phyloP scores from a whole-genome alignment of 35 echinoderm and acorn worm genomes.

The Chiridota heheva region DNA sequence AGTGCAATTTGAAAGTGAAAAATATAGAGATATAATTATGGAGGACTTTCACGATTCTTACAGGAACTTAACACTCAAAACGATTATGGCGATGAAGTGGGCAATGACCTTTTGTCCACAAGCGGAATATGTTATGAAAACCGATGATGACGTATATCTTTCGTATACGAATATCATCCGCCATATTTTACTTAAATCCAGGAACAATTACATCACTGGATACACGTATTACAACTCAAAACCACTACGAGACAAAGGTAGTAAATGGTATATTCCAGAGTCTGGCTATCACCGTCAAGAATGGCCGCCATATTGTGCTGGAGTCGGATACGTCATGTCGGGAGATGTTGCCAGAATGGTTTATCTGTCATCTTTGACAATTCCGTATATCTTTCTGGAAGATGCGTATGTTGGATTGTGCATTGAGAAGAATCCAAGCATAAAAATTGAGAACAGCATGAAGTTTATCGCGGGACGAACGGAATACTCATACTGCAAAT shows the following conservation, averaged over 20 bases:
- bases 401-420: conserved; percentile 18
- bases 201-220: too few relatives aligned
- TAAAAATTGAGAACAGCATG: too few relatives aligned
- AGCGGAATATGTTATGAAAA: conserved; percentile 41
- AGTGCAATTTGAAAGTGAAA: conserved; percentile 12
- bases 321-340: conserved; percentile 40
- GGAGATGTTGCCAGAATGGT: not conserved
- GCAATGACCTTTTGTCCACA: conserved; percentile 20
- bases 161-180: conserved; percentile 17
- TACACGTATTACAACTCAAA: too few relatives aligned
- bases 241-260: conserved; percentile 19
- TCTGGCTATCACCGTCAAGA: not conserved
- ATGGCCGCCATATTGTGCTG: conserved; percentile 22
- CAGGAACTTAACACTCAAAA: conserved; percentile 44
- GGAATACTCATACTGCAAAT: too few relatives aligned
- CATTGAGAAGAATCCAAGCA: too few relatives aligned
- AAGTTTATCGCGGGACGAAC: too few relatives aligned
- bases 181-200: too few relatives aligned
- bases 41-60: conserved; percentile 47
- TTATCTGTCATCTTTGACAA: not conserved
- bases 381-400: conserved; percentile 5
- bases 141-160: conserved; percentile 47
- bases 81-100: conserved; percentile 56
- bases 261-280: conserved; percentile 39
- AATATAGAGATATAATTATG: conserved; percentile 28